Evolutionary conservation across 1,140 invertebrate species (phyloP).

Genomic region (Saccostrea cuccullata): DNA sequence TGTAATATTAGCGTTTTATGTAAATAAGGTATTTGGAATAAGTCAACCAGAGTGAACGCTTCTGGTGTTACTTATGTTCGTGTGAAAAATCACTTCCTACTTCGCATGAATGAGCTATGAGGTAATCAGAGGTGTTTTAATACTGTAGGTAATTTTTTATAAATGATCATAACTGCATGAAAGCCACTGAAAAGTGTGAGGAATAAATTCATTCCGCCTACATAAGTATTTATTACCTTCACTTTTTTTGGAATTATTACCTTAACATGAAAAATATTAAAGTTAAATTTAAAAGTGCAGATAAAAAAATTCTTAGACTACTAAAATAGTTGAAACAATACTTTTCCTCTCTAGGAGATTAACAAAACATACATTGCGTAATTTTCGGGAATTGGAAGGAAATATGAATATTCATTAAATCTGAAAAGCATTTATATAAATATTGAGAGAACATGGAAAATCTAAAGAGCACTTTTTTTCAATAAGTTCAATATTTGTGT

Average conservation of each 20-base stretch:
- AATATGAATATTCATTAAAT: no score
- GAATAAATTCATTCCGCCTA: not conserved
- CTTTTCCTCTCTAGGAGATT: no score
- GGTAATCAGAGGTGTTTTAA: not conserved
- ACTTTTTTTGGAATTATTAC: not conserved
- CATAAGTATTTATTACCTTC: not conserved
- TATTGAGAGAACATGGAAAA: no score
- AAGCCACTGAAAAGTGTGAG: not conserved
- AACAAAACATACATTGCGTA: no score
- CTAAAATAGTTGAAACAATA: no score
- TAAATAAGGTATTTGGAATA: not conserved
- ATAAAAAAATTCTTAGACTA: no score
- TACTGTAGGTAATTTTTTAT: no score
- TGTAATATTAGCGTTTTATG: not conserved
- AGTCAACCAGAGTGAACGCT: not conserved
- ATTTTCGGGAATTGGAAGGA: no score
- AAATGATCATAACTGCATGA: no score
- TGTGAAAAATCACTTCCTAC: not conserved
- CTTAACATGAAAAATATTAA: not conserved
- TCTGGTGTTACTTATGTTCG: not conserved
- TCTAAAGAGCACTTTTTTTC: no score
- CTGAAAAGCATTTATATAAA: no score
- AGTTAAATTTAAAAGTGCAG: not conserved
- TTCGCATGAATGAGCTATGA: not conserved
- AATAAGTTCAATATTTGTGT: no score